phyloP scores from a whole-genome alignment of 1,140 invertebrate species.

The Onthophagus taurus region DNA sequence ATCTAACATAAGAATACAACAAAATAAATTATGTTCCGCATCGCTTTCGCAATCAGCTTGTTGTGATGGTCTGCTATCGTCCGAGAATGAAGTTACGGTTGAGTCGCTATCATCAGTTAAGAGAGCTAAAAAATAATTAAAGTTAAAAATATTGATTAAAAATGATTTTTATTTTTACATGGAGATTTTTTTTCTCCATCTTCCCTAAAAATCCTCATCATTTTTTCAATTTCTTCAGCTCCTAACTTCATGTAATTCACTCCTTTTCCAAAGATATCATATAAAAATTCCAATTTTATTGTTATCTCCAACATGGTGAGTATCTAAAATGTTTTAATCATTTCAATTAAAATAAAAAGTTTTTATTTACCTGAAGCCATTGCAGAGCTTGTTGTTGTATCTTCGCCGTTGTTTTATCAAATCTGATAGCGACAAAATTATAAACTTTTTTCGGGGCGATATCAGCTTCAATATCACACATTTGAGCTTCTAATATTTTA shows the following conservation, averaged over 20 bases:
- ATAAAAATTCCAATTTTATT: constrained; percentile 75
- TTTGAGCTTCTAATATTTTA: constrained; percentile 93
- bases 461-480: constrained; percentile 90
- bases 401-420: constrained; percentile 72
- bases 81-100: constrained; percentile 59
- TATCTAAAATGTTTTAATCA: constrained; percentile 46
- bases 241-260: constrained; percentile 55
- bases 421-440: constrained; percentile 82
- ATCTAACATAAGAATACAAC: constrained; percentile 94
- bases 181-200: not conserved
- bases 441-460: constrained; percentile 92
- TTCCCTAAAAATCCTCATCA: constrained; percentile 28
- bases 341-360: constrained; percentile 15
- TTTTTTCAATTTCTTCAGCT: constrained; percentile 40
- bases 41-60: constrained; percentile 53
- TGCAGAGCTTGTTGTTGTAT: constrained; percentile 89
- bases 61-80: constrained; percentile 51
- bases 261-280: constrained; percentile 81
- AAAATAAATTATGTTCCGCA: constrained; percentile 71
- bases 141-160: constrained; percentile 10
- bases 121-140: constrained; percentile 39
- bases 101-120: constrained; percentile 56
- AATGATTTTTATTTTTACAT: constrained; percentile 10
- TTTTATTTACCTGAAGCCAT: constrained; percentile 76
- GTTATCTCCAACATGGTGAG: constrained; percentile 81